Conservation (phyloP, 2,888 invertebrate species). For the Branchipolynoe longqiensis region DNA sequence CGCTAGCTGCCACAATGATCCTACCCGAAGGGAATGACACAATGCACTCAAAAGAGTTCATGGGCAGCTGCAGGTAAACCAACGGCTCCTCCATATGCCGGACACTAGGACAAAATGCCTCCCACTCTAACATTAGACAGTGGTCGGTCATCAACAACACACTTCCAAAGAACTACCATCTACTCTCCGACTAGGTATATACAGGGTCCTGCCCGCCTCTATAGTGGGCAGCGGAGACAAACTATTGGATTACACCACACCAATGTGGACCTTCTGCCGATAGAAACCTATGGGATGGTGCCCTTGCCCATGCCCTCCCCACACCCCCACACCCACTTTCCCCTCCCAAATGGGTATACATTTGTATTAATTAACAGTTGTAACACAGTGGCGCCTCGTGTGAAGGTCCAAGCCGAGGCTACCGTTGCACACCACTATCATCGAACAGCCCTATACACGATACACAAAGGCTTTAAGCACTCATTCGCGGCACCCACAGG, state of each 20-base stretch:
- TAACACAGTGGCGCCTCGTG: neutral
- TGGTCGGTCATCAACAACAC: conserved; percentile 21
- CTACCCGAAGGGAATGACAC: conserved; percentile 3
- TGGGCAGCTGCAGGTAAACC: neutral
- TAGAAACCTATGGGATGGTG: too few relatives aligned
- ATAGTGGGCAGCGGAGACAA: conserved; percentile 8
- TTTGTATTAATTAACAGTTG: neutral
- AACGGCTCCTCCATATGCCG: neutral
- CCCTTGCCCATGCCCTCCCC: neutral
- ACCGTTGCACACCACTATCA: too few relatives aligned
- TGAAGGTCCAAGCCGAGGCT: conserved; percentile 25
- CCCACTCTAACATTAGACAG: conserved; percentile 22
- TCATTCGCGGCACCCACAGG: too few relatives aligned
- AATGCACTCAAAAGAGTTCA: conserved; percentile 26
- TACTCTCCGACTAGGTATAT: conserved; percentile 37
- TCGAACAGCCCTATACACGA: too few relatives aligned
- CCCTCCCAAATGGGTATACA: neutral
- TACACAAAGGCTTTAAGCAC: too few relatives aligned
- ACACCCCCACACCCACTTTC: neutral
- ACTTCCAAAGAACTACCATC: conserved; percentile 25
- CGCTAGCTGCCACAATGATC: conserved; percentile 32
- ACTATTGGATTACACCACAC: too few relatives aligned
- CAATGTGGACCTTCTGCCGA: too few relatives aligned
- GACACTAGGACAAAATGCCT: conserved; percentile 29
- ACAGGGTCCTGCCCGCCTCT: conserved; percentile 34